phyloP scores from a whole-genome alignment of 2,113 vertebrate genomes.

The Zosterops borbonicus region DNA sequence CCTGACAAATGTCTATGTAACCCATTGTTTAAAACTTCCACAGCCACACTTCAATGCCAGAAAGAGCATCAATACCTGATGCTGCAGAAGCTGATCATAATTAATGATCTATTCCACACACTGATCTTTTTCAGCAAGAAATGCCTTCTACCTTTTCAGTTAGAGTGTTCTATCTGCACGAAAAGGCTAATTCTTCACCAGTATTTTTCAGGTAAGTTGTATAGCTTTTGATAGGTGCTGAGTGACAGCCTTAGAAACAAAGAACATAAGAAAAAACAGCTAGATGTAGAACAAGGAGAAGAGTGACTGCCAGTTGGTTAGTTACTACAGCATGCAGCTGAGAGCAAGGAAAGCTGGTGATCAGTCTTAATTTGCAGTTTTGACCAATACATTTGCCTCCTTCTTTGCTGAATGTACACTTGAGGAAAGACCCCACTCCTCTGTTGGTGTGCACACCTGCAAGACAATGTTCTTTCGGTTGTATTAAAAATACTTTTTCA shows the following conservation, averaged over 20 bases:
- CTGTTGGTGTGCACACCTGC: background rate
- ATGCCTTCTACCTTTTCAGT: background rate
- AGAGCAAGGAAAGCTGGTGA: background rate
- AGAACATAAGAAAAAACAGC: background rate
- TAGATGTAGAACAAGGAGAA: background rate
- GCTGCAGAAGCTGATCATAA: background rate
- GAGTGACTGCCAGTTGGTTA: background rate
- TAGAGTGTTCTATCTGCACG: background rate
- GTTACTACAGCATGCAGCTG: background rate
- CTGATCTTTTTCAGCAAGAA: background rate
- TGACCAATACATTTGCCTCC: background rate
- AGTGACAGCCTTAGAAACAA: background rate
- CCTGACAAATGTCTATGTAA: background rate
- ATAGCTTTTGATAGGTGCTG: background rate
- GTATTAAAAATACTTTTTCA: background rate
- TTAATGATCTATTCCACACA: background rate
- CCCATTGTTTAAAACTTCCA: background rate
- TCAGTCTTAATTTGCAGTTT: background rate
- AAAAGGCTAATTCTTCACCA: background rate
- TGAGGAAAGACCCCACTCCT: background rate
- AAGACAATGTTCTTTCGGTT: background rate
- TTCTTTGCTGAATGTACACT: background rate
- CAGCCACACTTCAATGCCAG: background rate
- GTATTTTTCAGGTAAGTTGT: background rate
- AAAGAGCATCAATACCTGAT: background rate